Evolutionary conservation across 2,888 invertebrate genomes (phyloP).

Genomic region (Drosophila neotestacea): DNA sequence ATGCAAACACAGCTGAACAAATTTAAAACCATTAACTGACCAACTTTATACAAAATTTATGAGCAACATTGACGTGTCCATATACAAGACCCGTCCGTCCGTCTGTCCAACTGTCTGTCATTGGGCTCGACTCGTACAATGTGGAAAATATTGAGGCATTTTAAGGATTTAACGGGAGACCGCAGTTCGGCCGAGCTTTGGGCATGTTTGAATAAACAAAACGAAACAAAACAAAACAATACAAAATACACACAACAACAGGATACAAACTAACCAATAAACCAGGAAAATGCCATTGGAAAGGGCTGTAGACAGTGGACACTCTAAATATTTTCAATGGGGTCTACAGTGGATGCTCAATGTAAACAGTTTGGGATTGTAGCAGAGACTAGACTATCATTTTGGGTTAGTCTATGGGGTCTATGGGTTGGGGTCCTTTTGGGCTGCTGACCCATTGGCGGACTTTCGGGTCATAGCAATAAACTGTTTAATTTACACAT

Average conservation of each 20-base stretch:
- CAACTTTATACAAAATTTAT: constrained; percentile 62
- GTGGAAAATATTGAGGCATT: constrained; percentile 68
- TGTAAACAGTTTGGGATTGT: constrained; percentile 28
- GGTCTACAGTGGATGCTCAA: constrained; percentile 44
- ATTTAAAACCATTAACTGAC: constrained; percentile 77
- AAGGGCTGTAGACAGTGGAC: constrained; percentile 2
- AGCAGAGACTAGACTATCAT: constrained; percentile 14
- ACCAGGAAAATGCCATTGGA: constrained; percentile 37
- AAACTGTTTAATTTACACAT: constrained; percentile 75
- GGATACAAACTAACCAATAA: constrained; percentile 59
- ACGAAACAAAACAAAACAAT: constrained; percentile 37
- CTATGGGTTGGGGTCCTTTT: neutral
- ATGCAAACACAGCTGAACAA: constrained; percentile 43
- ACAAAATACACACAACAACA: constrained; percentile 45
- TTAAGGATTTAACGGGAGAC: constrained; percentile 72
- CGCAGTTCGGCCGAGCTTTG: constrained; percentile 54
- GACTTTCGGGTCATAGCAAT: constrained; percentile 54
- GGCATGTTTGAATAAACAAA: constrained; percentile 71
- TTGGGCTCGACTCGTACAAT: constrained; percentile 36
- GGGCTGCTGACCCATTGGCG: constrained; percentile 50
- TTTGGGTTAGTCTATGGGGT: constrained; percentile 15
- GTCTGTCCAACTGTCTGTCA: constrained; percentile 34
- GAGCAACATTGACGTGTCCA: constrained; percentile 49
- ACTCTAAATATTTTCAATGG: constrained; percentile 56
- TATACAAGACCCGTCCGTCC: neutral